Conservation (phyloP, 2,113 vertebrate species). For the Tricholaema leucomelas region DNA sequence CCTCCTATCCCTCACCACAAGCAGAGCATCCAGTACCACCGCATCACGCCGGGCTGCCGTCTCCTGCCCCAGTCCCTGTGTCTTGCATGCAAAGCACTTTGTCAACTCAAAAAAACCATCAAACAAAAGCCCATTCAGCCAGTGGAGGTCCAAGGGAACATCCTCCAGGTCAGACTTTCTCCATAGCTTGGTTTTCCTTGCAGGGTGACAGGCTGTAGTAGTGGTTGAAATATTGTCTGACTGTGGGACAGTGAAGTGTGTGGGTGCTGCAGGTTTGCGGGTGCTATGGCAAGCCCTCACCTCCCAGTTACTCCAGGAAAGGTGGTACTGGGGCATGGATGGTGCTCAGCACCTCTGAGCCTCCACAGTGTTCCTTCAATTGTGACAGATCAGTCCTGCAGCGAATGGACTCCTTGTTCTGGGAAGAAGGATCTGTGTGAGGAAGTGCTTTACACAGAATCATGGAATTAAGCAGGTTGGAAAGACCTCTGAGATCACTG, state of each 20-base stretch:
- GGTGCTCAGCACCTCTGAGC: not conserved
- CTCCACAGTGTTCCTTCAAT: not conserved
- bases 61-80: not conserved
- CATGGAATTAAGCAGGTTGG: too few relatives aligned
- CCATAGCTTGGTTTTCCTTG: not conserved
- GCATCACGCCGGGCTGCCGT: not conserved
- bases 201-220: not conserved
- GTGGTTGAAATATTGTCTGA: not conserved
- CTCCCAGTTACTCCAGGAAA: not conserved
- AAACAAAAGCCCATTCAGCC: not conserved
- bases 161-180: not conserved
- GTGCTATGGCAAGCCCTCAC: not conserved
- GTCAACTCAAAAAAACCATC: too few relatives aligned
- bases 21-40: not conserved
- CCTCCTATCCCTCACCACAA: too few relatives aligned
- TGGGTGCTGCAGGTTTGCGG: not conserved
- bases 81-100: not conserved
- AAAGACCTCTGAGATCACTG: too few relatives aligned
- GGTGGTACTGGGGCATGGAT: fast-evolving
- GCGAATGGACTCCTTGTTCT: not conserved
- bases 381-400: not conserved
- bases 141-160: fast-evolving
- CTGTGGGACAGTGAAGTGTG: fast-evolving
- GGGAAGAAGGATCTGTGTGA: not conserved
- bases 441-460: not conserved